Evolutionary conservation across 2,113 vertebrate species (phyloP).

Genomic region (Sula dactylatra): DNA sequence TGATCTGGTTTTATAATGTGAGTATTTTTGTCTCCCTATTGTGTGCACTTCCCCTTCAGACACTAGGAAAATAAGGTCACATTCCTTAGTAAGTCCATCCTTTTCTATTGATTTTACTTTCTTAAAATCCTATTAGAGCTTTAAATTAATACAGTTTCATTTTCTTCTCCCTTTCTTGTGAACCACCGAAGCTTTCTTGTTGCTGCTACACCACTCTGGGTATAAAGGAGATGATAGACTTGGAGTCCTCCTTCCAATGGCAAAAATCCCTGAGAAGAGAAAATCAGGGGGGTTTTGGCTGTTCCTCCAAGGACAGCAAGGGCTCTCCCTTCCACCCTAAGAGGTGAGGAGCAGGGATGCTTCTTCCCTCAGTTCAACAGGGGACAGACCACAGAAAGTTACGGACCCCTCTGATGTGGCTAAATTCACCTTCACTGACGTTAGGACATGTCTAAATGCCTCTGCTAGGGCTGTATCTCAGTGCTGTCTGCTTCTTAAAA

Average conservation of each 20-base stretch:
- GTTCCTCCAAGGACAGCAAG: neutral
- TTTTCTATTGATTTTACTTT: slow-evolving; percentile 59
- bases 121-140: slow-evolving; percentile 60
- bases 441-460: neutral
- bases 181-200: neutral
- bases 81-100: slow-evolving; percentile 35
- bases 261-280: neutral
- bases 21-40: slow-evolving; percentile 41
- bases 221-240: neutral
- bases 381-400: neutral
- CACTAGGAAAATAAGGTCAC: slow-evolving; percentile 38
- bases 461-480: neutral
- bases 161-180: neutral
- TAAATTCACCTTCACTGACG: neutral
- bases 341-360: neutral
- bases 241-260: neutral
- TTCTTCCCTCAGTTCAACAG: neutral
- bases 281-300: neutral
- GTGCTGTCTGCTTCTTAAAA: neutral
- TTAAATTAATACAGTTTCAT: slow-evolving; percentile 55
- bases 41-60: slow-evolving; percentile 23
- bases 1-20: neutral
- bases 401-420: neutral
- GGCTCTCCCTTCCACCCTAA: neutral
- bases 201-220: neutral